Conservation (phyloP, 92 coral and sea anemone genomes). For the Pocillopora meandrina region DNA sequence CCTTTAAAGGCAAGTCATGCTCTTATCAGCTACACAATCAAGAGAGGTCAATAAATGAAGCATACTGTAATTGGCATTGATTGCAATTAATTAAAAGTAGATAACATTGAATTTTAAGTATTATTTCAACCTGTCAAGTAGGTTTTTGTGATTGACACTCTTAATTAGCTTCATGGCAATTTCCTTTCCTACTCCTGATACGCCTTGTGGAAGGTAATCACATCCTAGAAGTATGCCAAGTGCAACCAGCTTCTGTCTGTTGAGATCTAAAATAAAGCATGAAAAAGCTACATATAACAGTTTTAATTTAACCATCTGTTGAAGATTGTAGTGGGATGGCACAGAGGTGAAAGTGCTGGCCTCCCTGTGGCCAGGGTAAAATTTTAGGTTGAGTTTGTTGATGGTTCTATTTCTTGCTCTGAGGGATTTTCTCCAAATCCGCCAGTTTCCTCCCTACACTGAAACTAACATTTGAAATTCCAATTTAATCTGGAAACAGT, state of each 20-base stretch:
- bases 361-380: too few relatives aligned
- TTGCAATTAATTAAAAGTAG: background rate
- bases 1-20: too few relatives aligned
- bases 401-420: too few relatives aligned
- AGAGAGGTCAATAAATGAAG: background rate
- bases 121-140: conserved; percentile 70
- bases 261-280: conserved; percentile 54
- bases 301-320: too few relatives aligned
- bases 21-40: too few relatives aligned
- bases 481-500: too few relatives aligned
- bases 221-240: conserved; percentile 92
- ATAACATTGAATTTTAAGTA: background rate
- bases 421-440: too few relatives aligned
- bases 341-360: too few relatives aligned
- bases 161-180: conserved; percentile 73
- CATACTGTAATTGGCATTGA: background rate
- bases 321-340: too few relatives aligned
- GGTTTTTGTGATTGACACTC: conserved; percentile 54
- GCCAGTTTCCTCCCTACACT: too few relatives aligned
- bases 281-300: background rate
- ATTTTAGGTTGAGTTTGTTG: too few relatives aligned
- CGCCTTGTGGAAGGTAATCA: conserved; percentile 97
- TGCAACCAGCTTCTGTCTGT: conserved; percentile 78
- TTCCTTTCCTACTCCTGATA: conserved; percentile 94
- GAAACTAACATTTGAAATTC: too few relatives aligned